phyloP scores from a whole-genome alignment of 2,888 invertebrate species.

The Agonopterix heracliana region DNA sequence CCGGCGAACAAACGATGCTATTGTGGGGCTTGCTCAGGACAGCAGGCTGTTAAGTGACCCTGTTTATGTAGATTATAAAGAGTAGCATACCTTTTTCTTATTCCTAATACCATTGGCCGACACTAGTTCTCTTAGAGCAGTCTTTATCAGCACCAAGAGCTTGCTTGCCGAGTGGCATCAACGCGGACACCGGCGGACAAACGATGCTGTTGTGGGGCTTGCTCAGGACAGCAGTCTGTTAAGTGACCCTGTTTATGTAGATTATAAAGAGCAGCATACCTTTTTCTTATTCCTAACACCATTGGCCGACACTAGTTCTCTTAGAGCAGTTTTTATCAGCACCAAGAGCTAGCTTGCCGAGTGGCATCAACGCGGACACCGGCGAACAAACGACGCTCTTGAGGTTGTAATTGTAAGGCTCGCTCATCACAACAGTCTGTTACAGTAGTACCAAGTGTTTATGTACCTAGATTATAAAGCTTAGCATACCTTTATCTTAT shows the following conservation, averaged over 20 bases:
- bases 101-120: too few species aligned
- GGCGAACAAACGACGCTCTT: conserved; percentile 40
- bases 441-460: too few species aligned
- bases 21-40: too few species aligned
- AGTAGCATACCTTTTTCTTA: too few species aligned
- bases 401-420: background rate
- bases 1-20: conserved; percentile 39
- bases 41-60: too few species aligned
- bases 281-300: background rate
- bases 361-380: conserved; percentile 39
- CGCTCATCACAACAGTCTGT: background rate
- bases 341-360: conserved; percentile 44
- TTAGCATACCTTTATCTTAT: background rate
- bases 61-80: too few species aligned
- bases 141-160: conserved; percentile 38
- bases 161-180: conserved; percentile 47
- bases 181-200: conserved; percentile 46
- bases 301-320: background rate
- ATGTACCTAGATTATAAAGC: too few species aligned
- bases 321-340: conserved; percentile 13
- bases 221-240: background rate
- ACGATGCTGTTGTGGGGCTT: conserved; percentile 14
- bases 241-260: too few species aligned
- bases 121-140: too few species aligned
- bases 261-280: background rate